phyloP scores from a whole-genome alignment of 2,888 invertebrate species.

The Orgyia antiqua region DNA sequence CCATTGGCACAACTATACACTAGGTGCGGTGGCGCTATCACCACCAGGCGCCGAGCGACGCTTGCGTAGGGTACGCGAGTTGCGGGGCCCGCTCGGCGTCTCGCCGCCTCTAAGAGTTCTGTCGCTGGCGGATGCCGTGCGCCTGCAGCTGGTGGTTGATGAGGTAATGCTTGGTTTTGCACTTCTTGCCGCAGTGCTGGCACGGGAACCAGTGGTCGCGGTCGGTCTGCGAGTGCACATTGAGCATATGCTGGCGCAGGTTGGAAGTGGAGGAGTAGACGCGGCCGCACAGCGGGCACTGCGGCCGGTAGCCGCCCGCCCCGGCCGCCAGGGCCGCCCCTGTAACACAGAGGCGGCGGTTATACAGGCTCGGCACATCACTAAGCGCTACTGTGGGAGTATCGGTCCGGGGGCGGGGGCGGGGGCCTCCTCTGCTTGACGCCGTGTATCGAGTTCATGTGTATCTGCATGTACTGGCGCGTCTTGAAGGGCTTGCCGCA shows the following conservation, averaged over 20 bases:
- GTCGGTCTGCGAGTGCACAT: slow-evolving; percentile 84
- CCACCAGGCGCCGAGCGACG: slow-evolving; percentile 30
- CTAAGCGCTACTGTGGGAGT: slow-evolving; percentile 67
- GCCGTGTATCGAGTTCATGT: slow-evolving; percentile 82
- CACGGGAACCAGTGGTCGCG: slow-evolving; percentile 85
- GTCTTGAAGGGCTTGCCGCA: slow-evolving; percentile 84
- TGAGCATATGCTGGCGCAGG: slow-evolving; percentile 86
- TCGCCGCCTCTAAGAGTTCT: slow-evolving; percentile 74
- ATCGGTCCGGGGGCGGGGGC: slow-evolving; percentile 55
- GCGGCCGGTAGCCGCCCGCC: slow-evolving; percentile 79
- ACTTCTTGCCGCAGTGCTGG: slow-evolving; percentile 85
- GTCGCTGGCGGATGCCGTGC: slow-evolving; percentile 84
- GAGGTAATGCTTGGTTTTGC: slow-evolving; percentile 87
- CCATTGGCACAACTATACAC: slow-evolving; percentile 36
- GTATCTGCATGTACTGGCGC: slow-evolving; percentile 84
- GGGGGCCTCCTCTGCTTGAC: slow-evolving; percentile 78
- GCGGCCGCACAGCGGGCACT: slow-evolving; percentile 84
- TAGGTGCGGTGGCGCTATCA: slow-evolving; percentile 11
- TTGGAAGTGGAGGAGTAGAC: slow-evolving; percentile 86
- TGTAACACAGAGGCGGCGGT: slow-evolving; percentile 82
- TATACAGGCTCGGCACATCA: slow-evolving; percentile 50
- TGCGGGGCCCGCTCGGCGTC: slow-evolving; percentile 45
- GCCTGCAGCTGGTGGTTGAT: slow-evolving; percentile 87
- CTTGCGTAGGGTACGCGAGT: slow-evolving; percentile 26
- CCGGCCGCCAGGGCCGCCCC: slow-evolving; percentile 80